phyloP scores from a whole-genome alignment of 2,113 vertebrate species.

The Formicarius rufipectus region DNA sequence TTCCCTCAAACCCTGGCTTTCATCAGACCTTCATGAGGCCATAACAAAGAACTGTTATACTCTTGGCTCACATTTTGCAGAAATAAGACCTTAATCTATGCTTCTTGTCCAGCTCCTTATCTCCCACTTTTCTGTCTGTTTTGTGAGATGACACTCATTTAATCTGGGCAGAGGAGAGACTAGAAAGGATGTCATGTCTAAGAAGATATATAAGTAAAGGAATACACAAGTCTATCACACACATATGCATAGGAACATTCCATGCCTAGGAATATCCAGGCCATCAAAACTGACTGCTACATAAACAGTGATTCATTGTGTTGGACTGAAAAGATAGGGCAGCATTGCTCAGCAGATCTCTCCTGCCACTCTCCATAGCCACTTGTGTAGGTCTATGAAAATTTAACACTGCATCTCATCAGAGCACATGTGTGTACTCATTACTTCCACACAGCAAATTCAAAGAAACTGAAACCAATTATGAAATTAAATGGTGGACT shows the following conservation, averaged over 20 bases:
- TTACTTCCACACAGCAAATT: background rate
- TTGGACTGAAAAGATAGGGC: background rate
- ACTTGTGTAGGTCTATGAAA: background rate
- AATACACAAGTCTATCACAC: background rate
- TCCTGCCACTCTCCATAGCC: background rate
- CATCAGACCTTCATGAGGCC: background rate
- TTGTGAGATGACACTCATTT: background rate
- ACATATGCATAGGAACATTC: background rate
- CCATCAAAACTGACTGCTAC: background rate
- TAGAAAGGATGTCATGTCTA: background rate
- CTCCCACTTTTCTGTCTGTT: background rate
- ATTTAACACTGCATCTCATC: background rate
- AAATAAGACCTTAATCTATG: background rate
- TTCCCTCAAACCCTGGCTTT: background rate
- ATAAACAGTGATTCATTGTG: background rate
- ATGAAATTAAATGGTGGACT: background rate
- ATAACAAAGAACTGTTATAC: background rate
- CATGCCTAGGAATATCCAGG: background rate
- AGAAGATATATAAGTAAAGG: background rate
- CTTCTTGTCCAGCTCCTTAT: background rate
- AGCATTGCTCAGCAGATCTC: accelerated
- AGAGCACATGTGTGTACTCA: background rate
- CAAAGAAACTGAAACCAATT: background rate
- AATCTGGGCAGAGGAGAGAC: background rate
- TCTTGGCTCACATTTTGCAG: background rate